Conservation (phyloP, 2,888 invertebrate species). For the Cryptus viduatorius region DNA sequence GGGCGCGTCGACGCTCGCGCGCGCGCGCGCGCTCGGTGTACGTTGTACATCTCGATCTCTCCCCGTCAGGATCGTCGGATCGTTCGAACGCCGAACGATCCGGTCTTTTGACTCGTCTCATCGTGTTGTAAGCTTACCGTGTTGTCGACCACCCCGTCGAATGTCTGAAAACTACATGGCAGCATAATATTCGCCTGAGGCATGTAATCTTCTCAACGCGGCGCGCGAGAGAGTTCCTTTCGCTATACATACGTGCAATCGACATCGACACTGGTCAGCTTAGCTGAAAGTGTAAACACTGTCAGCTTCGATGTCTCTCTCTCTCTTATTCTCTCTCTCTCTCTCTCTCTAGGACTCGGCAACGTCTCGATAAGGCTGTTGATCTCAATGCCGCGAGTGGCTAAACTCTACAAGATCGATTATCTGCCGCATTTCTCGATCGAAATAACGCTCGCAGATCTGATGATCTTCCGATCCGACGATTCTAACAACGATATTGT, state of each 20-base stretch:
- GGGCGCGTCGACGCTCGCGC: conserved; percentile 26
- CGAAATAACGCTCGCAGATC: conserved; percentile 7
- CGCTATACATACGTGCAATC: conserved; percentile 13
- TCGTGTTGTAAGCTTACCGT: not conserved
- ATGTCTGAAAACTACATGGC: not conserved
- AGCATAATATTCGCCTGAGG: too few relatives aligned
- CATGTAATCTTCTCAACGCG: too few relatives aligned
- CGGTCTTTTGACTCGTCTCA: conserved; percentile 4
- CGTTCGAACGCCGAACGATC: conserved; percentile 7
- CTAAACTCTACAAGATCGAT: conserved; percentile 37
- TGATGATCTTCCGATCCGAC: too few relatives aligned
- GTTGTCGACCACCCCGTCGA: not conserved
- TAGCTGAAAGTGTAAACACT: conserved; percentile 41
- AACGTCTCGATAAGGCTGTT: conserved; percentile 38
- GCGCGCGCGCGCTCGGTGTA: conserved; percentile 4
- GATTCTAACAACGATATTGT: conserved; percentile 12
- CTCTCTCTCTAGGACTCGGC: not conserved
- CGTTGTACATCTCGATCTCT: conserved; percentile 31
- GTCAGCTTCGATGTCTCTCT: conserved; percentile 21
- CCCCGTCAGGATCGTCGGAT: conserved; percentile 2
- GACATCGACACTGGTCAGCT: conserved; percentile 13
- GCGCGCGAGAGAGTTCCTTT: not conserved
- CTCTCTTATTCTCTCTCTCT: not conserved
- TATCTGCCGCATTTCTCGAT: conserved; percentile 26
- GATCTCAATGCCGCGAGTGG: conserved; percentile 43